Evolutionary conservation across 2,797 vertebrate species (phyloP).

Genomic region (Poliocrania exsul): DNA sequence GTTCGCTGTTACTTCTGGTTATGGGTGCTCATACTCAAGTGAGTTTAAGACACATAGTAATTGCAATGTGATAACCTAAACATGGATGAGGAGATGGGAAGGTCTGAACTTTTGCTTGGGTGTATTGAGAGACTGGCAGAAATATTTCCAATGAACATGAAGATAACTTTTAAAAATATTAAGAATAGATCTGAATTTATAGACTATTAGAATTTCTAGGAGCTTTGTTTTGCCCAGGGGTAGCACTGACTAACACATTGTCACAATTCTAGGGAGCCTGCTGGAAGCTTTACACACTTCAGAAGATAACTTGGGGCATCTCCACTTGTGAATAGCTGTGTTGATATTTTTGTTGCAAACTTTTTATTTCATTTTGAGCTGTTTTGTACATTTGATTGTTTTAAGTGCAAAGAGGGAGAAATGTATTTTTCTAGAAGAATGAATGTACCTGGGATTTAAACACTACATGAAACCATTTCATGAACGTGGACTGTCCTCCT

Average conservation of each 20-base stretch:
- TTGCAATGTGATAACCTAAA: not conserved
- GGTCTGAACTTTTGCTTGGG: not conserved
- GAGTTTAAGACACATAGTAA: not conserved
- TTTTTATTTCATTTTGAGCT: not conserved
- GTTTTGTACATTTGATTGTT: not conserved
- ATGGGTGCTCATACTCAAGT: not conserved
- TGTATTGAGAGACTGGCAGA: not conserved
- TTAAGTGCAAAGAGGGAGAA: not conserved
- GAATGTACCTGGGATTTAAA: conserved; percentile 18
- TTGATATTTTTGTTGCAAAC: conserved; percentile 11
- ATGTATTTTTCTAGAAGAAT: conserved; percentile 50
- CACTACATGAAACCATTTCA: not conserved
- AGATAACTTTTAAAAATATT: not conserved
- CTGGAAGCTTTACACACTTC: not conserved
- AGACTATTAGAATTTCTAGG: not conserved
- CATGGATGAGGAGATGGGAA: not conserved
- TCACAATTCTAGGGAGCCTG: not conserved
- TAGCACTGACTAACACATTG: not conserved
- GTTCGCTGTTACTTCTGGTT: not conserved
- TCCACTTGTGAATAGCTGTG: not conserved
- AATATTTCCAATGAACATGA: not conserved
- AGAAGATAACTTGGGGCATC: not conserved
- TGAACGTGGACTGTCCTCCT: not conserved
- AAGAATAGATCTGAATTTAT: not conserved
- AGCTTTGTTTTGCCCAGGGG: not conserved